Conservation (phyloP, 2,888 invertebrate species). For the Epiblema foenella region DNA sequence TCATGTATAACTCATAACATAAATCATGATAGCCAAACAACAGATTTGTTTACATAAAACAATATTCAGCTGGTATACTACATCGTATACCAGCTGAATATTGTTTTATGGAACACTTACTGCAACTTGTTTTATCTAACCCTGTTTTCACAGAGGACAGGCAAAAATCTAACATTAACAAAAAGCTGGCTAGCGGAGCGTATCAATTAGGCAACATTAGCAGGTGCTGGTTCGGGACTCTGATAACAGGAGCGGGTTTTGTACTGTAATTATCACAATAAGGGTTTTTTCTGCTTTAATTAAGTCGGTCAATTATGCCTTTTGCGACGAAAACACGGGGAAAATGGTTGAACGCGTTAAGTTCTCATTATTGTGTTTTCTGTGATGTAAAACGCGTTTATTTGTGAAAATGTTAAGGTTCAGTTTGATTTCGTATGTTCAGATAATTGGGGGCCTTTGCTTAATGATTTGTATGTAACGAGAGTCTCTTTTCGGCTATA, state of each 20-base stretch:
- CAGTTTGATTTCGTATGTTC: too few species aligned
- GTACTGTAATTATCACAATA: constrained; percentile 30
- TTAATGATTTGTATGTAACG: too few species aligned
- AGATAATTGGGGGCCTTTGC: too few species aligned
- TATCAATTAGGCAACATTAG: constrained; percentile 36
- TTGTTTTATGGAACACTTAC: too few species aligned
- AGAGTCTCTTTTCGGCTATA: too few species aligned
- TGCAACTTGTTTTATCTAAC: not conserved
- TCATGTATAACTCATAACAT: not conserved
- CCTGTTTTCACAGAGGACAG: not conserved
- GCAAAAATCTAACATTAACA: constrained; percentile 3
- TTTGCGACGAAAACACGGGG: constrained; percentile 6
- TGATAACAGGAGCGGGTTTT: constrained; percentile 30
- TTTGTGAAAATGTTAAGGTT: too few species aligned
- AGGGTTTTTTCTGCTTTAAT: constrained; percentile 24
- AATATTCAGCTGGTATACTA: too few species aligned
- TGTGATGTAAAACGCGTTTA: too few species aligned
- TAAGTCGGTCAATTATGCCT: constrained; percentile 24
- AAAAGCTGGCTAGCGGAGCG: not conserved
- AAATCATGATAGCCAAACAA: not conserved
- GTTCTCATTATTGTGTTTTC: not conserved
- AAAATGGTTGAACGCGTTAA: not conserved
- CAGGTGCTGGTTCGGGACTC: constrained; percentile 25
- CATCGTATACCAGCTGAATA: not conserved
- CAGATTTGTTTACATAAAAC: too few species aligned